These are phyloP conservation scores for Rhinoraja longicauda DNA, from an alignment of 2,797 vertebrate genomes.

Conservation along the genomic window DNA sequence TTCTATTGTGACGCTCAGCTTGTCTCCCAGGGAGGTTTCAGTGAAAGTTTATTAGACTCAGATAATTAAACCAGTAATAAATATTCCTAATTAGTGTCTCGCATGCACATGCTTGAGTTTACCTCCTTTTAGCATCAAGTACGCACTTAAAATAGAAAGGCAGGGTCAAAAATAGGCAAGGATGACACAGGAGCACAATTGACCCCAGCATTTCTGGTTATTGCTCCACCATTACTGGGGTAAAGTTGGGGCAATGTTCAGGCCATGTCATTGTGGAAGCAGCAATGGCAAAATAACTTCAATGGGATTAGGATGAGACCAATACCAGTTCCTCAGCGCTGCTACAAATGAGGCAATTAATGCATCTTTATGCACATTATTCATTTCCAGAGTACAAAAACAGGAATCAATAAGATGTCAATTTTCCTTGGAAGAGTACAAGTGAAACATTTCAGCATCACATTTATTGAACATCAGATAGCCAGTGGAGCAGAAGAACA, in stretches of 20 bases:
- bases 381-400: not conserved
- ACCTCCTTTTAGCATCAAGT: slow-evolving; percentile 55
- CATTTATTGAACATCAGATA: no score
- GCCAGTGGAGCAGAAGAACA: no score
- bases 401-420: not conserved
- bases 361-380: not conserved
- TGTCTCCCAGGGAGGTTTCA: slow-evolving; percentile 70
- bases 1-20: slow-evolving; percentile 64
- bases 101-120: slow-evolving; percentile 51
- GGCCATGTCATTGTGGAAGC: not conserved
- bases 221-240: not conserved
- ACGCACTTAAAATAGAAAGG: slow-evolving; percentile 45
- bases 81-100: slow-evolving; percentile 60
- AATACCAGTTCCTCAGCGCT: not conserved
- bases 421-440: not conserved
- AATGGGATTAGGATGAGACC: not conserved
- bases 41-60: slow-evolving; percentile 63
- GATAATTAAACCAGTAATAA: slow-evolving; percentile 68
- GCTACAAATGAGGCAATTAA: not conserved
- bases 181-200: not conserved
- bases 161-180: not conserved
- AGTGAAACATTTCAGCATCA: not conserved
- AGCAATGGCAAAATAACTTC: not conserved
- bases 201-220: not conserved
- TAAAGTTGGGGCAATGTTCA: not conserved